phyloP scores from a whole-genome alignment of 2,888 invertebrate species.

The Agrotis exclamationis region DNA sequence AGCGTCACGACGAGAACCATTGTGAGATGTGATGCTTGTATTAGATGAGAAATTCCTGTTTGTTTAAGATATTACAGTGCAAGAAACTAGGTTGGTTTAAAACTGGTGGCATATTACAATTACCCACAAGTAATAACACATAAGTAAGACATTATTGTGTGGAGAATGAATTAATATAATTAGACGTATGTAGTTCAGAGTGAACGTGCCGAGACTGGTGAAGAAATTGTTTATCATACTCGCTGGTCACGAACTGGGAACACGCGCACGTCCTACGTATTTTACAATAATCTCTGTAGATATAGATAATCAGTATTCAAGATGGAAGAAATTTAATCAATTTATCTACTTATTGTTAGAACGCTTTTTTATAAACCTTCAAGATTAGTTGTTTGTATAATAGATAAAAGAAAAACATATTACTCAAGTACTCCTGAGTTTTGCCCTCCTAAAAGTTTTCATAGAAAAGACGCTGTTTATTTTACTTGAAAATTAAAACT shows the following conservation, averaged over 20 bases:
- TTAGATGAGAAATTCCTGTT: conserved; percentile 39
- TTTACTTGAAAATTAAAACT: conserved; percentile 50
- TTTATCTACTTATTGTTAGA: background rate
- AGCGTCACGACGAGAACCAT: conserved; percentile 69
- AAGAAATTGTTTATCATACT: conserved; percentile 73
- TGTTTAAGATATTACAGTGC: conserved; percentile 5
- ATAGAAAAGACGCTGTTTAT: conserved; percentile 33
- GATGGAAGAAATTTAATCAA: conserved; percentile 5
- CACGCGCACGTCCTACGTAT: conserved; percentile 51
- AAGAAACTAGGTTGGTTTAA: conserved; percentile 18
- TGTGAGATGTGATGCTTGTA: conserved; percentile 57
- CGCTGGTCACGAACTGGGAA: conserved; percentile 80
- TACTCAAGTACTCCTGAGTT: background rate
- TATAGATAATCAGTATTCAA: conserved; percentile 29
- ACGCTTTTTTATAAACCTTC: conserved; percentile 1
- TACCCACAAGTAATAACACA: conserved; percentile 34
- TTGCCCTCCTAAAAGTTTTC: conserved; percentile 18
- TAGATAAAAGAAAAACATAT: background rate
- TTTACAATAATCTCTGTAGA: conserved; percentile 36
- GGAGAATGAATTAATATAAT: conserved; percentile 71
- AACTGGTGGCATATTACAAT: conserved; percentile 8
- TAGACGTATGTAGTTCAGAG: conserved; percentile 71
- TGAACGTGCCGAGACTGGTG: conserved; percentile 79
- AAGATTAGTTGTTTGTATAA: background rate
- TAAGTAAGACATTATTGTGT: conserved; percentile 55